These are phyloP conservation scores for Polyodon spathula DNA, from an alignment of 2,113 vertebrate genomes.

Conservation along the genomic window DNA sequence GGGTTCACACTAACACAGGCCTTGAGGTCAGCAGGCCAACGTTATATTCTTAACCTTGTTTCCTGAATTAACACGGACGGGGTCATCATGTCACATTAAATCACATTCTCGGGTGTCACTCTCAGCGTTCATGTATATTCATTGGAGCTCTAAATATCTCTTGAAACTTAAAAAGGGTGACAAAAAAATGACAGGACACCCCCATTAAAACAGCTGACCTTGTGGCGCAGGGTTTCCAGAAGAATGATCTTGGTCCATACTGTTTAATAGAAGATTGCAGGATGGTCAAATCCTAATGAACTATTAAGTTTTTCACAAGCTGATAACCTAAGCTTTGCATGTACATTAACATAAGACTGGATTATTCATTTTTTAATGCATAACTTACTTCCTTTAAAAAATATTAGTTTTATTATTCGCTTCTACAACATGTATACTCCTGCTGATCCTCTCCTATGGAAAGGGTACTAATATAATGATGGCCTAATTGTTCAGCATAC, in stretches of 20 bases:
- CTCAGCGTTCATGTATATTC: slow-evolving; percentile 67
- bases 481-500: too few relatives aligned
- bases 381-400: too few relatives aligned
- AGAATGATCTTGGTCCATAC: slow-evolving; percentile 28
- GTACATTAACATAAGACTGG: too few relatives aligned
- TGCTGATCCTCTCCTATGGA: too few relatives aligned
- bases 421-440: too few relatives aligned
- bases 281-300: neutral
- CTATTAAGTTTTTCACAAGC: slow-evolving; percentile 39
- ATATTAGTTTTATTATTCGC: too few relatives aligned
- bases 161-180: too few relatives aligned
- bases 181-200: too few relatives aligned
- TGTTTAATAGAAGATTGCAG: slow-evolving; percentile 36
- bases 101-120: slow-evolving; percentile 54
- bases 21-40: slow-evolving; percentile 55
- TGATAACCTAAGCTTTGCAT: slow-evolving; percentile 6
- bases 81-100: slow-evolving; percentile 71
- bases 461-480: too few relatives aligned
- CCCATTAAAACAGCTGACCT: too few relatives aligned
- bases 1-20: slow-evolving; percentile 43
- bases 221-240: slow-evolving; percentile 43
- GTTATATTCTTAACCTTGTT: too few relatives aligned
- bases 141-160: slow-evolving; percentile 55
- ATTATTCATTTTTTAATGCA: too few relatives aligned
- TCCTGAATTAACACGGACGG: slow-evolving; percentile 52